Percentiles rank a stretch among this genome's conserved stretches.
Conservation (phyloP, 1,140 invertebrate species). For the Bombus turneri region DNA sequence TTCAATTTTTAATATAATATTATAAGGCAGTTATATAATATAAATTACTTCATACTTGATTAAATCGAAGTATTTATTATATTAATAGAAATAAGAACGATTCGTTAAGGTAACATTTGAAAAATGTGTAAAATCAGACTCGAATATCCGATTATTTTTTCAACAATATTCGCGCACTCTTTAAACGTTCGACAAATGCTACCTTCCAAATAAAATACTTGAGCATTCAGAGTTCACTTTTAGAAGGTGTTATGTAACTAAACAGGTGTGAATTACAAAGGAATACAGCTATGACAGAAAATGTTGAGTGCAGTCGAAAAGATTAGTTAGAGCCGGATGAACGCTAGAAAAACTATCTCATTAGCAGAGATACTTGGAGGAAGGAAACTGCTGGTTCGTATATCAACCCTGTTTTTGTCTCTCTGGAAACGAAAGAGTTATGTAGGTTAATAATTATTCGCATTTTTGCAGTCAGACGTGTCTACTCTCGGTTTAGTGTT, state of each 20-base stretch:
- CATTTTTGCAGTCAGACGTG: not conserved
- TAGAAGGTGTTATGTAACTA: not conserved
- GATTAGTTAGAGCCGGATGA: constrained; percentile 19
- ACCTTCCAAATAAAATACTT: too few species aligned
- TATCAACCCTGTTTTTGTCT: not conserved
- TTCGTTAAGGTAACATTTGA: too few species aligned
- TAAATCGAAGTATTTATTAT: too few species aligned
- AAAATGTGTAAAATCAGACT: too few species aligned
- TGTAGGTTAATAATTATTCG: constrained; percentile 9
- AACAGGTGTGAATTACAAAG: not conserved
- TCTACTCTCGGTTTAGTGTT: not conserved
- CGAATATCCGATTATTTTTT: too few species aligned
- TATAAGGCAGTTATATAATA: too few species aligned
- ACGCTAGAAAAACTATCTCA: constrained; percentile 22
- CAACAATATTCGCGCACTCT: too few species aligned
- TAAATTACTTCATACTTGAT: too few species aligned
- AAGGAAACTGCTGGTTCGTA: constrained; percentile 8
- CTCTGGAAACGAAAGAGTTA: not conserved
- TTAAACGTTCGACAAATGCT: not conserved
- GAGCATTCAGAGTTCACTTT: not conserved
- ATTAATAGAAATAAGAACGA: too few species aligned
- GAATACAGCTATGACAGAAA: not conserved
- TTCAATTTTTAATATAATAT: too few species aligned
- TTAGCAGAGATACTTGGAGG: not conserved
- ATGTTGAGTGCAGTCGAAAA: not conserved